These are phyloP conservation scores for Timema cristinae DNA, from an alignment of 2,888 invertebrate genomes.

Conservation along the genomic window DNA sequence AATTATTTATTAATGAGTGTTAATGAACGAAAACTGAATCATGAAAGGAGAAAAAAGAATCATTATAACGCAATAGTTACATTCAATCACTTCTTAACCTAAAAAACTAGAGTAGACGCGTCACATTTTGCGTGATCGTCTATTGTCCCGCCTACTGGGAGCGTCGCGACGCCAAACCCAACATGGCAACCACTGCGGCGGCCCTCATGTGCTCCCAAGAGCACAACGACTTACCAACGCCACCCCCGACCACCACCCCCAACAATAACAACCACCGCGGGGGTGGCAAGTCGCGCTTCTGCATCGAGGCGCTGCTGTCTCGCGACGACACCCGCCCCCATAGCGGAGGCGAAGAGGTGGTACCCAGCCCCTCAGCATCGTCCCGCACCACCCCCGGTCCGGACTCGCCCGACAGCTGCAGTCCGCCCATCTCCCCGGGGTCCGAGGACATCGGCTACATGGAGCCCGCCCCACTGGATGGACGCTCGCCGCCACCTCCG, in stretches of 20 bases:
- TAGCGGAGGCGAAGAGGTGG: background rate
- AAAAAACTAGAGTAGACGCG: no score
- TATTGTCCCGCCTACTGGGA: no score
- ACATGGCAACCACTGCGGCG: background rate
- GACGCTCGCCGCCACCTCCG: conserved; percentile 17
- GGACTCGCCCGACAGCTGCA: conserved; percentile 39
- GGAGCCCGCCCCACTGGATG: conserved; percentile 11
- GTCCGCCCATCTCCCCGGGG: conserved; percentile 82
- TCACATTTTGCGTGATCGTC: no score
- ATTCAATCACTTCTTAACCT: no score
- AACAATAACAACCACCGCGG: conserved; percentile 21
- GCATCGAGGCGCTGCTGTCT: conserved; percentile 84
- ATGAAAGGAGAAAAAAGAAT: no score
- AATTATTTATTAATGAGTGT: no score
- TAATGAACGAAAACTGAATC: no score
- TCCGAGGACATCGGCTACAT: conserved; percentile 60
- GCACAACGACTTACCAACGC: background rate
- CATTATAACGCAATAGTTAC: no score
- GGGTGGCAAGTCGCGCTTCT: conserved; percentile 69
- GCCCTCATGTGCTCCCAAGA: background rate
- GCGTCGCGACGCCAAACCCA: background rate
- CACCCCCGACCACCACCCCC: conserved; percentile 9
- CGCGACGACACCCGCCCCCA: conserved; percentile 22
- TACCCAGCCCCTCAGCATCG: conserved; percentile 42
- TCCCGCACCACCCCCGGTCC: conserved; percentile 39